Evolutionary conservation across 2,113 vertebrate genomes (phyloP), one percentile per base, ranked within the genome.

Genomic region (Notothenia rossii): DNA sequence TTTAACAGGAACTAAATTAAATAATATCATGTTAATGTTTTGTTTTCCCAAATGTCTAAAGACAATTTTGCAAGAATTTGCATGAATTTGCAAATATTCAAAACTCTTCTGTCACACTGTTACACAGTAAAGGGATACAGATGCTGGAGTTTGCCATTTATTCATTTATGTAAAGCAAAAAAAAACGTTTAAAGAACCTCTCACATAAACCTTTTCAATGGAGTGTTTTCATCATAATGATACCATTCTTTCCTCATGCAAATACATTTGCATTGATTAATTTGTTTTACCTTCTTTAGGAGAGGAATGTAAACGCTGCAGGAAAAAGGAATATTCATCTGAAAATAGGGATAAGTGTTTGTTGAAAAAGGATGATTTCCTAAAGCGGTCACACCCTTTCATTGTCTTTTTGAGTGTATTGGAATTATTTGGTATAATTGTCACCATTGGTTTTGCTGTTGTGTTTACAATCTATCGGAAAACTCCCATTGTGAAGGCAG

Each of bases 401-500:
- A 45, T 73, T 1, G 33, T 91, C 14, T n/a, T 79, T 29, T 15
- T 94, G 29, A 25, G 3, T 15, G 18, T 5, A 2, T 22, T 90
- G 5, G 53, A 25, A 4, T 6, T 67, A 10, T 1, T 83, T 0
- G 91, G 90, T 3, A 80, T 88, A 1, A 10, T 89, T n/a, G 3
- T 79, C 5, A 83, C 81, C 1, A 0, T 85, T n/a, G 51, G 61
- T 14, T 88, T 90, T 69, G 36, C 56, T 10, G 20, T 81, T 58
- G 22, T 91, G 43, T 92, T 94, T 11, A 7, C 40, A 1, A 14
- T 90, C 33, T 40, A 92, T 50, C 33, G 25, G 6, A 43, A 36
- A 17, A 93, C 92, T 36, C 89, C 93, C 3, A 55, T 94, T 10
- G 90, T 94, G 2, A 92, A 92, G 36, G 86, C 91, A 0, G 81